Conservation (phyloP, 2,888 invertebrate species). For the Junonia oenone region DNA sequence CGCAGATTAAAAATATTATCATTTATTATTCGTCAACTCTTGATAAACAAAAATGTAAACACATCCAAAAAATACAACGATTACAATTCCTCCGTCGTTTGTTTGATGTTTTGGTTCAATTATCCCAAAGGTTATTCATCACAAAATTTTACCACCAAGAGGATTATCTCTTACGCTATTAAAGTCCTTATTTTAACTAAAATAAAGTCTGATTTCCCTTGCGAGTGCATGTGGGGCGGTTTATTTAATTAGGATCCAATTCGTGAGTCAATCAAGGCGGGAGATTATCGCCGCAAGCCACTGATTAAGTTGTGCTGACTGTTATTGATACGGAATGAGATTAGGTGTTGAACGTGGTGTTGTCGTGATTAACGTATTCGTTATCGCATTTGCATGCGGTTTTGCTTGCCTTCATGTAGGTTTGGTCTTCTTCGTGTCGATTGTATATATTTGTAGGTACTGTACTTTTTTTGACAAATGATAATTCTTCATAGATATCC, state of each 20-base stretch:
- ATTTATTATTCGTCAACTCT: not conserved
- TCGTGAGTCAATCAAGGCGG: conserved; percentile 24
- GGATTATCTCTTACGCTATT: not conserved
- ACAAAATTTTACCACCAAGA: not conserved
- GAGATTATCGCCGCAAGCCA: conserved; percentile 19
- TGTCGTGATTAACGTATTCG: not conserved
- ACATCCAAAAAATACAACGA: not conserved
- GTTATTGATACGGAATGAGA: conserved; percentile 3
- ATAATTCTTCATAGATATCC: too few species aligned
- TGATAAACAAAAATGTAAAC: not conserved
- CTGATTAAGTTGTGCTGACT: conserved; percentile 2
- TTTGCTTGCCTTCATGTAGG: too few species aligned
- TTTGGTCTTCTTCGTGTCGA: too few species aligned
- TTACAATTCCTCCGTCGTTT: not conserved
- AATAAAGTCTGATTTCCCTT: not conserved
- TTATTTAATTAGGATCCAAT: conserved; percentile 28
- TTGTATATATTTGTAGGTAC: too few species aligned
- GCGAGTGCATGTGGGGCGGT: not conserved
- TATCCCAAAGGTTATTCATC: not conserved
- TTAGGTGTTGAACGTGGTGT: not conserved
- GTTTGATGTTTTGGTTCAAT: not conserved
- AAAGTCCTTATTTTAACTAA: not conserved
- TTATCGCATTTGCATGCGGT: too few species aligned
- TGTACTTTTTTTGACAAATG: too few species aligned
- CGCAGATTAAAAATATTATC: too few species aligned